Conservation (phyloP, 2,888 invertebrate genomes). For the Caprella mutica region DNA sequence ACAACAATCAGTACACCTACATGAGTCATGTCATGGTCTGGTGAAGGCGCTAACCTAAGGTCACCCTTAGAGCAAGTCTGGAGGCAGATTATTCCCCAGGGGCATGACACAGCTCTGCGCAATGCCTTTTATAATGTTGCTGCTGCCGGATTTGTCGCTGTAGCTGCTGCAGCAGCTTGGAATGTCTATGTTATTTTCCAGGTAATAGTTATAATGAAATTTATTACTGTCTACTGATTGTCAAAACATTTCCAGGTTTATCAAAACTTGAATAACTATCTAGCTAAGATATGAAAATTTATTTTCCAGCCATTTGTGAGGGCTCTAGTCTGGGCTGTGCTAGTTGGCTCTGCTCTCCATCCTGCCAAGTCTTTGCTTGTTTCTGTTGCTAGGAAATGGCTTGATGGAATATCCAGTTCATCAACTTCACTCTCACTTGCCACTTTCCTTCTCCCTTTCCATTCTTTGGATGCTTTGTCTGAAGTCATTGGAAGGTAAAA, state of each 20-base stretch:
- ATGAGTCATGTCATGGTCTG: slow-evolving; percentile 21
- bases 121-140: slow-evolving; percentile 82
- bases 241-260: too few relatives aligned
- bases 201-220: slow-evolving; percentile 13
- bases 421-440: slow-evolving; percentile 42
- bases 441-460: slow-evolving; percentile 50
- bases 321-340: slow-evolving; percentile 86
- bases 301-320: slow-evolving; percentile 83
- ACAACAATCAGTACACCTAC: too few relatives aligned
- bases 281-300: background rate
- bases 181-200: slow-evolving; percentile 52
- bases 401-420: slow-evolving; percentile 40
- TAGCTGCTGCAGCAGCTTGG: slow-evolving; percentile 57
- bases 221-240: too few relatives aligned
- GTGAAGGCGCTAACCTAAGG: slow-evolving; percentile 18
- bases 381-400: slow-evolving; percentile 64
- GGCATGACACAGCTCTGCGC: slow-evolving; percentile 77
- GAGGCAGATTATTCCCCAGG: slow-evolving; percentile 49
- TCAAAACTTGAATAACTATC: too few relatives aligned
- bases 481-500: slow-evolving; percentile 53
- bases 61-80: slow-evolving; percentile 33
- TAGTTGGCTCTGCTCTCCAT: slow-evolving; percentile 94
- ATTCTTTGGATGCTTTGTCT: slow-evolving; percentile 61
- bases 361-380: slow-evolving; percentile 79
- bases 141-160: slow-evolving; percentile 60